Conservation (phyloP, 2,113 vertebrate species). For the Ptilonorhynchus violaceus region DNA sequence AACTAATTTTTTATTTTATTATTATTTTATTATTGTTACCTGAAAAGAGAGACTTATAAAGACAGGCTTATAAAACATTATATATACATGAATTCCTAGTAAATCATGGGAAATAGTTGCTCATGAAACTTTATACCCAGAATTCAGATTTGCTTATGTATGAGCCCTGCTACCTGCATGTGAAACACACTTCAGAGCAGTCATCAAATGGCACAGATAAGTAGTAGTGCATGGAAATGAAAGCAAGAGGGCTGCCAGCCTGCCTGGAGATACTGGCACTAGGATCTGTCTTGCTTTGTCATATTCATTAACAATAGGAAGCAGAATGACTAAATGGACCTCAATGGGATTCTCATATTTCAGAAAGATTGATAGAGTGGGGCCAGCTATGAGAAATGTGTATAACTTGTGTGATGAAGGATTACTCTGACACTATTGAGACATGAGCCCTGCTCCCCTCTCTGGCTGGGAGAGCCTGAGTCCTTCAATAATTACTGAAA, state of each 20-base stretch:
- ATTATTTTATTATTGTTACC: not conserved
- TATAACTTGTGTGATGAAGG: not conserved
- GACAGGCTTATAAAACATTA: not conserved
- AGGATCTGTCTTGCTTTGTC: slow-evolving; percentile 2
- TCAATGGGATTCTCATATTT: slow-evolving; percentile 5
- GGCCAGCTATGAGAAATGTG: not conserved
- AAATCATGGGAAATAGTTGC: not conserved
- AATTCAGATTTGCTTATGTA: not conserved
- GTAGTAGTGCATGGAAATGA: not conserved
- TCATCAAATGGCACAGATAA: not conserved
- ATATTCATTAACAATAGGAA: not conserved
- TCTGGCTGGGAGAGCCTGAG: not conserved
- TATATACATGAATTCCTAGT: not conserved
- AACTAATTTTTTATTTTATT: not conserved
- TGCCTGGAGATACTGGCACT: not conserved
- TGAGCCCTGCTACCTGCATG: not conserved
- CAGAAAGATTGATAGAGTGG: not conserved
- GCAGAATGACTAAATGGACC: not conserved
- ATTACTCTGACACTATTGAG: not conserved
- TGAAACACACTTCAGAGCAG: not conserved
- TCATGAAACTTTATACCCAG: not conserved
- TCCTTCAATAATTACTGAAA: not conserved
- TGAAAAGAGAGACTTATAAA: not conserved
- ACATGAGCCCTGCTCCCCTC: not conserved
- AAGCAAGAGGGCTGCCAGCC: not conserved